Conservation (phyloP, 1,140 invertebrate species). For the Riptortus pedestris region DNA sequence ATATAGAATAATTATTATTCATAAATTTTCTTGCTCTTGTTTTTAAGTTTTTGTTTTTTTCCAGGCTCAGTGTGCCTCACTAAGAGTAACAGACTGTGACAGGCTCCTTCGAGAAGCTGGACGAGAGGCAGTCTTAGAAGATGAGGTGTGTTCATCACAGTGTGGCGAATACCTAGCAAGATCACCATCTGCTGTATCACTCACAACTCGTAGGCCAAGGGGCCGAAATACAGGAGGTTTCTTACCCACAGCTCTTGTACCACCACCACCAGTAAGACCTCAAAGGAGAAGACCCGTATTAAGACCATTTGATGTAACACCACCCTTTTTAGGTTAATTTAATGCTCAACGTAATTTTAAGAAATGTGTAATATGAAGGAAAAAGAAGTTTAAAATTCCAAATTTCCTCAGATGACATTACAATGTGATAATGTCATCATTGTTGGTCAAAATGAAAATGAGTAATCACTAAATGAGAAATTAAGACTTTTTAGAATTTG, state of each 20-base stretch:
- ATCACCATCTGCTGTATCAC: constrained; percentile 29
- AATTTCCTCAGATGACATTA: no score
- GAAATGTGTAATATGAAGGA: no score
- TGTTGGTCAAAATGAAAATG: no score
- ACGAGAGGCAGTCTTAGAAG: constrained; percentile 65
- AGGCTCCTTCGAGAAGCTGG: constrained; percentile 70
- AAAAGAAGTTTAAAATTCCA: no score
- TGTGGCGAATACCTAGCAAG: constrained; percentile 55
- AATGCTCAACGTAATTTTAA: no score
- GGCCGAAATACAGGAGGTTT: constrained; percentile 12
- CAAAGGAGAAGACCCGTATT: constrained; percentile 31
- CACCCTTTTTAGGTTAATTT: not conserved
- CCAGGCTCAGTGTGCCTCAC: constrained; percentile 80
- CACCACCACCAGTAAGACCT: constrained; percentile 45
- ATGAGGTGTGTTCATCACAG: constrained; percentile 82
- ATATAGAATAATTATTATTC: no score
- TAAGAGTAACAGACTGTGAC: constrained; percentile 77
- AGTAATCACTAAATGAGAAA: no score
- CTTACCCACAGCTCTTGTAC: constrained; percentile 28
- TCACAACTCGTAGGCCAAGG: not conserved
- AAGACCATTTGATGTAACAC: not conserved
- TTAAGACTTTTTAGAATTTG: no score
- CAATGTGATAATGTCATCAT: no score
- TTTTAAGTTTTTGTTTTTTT: no score
- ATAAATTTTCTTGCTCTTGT: no score